These are phyloP conservation scores for Drosophila sordidapex DNA, from an alignment of 2,888 invertebrate genomes.

Conservation along the genomic window DNA sequence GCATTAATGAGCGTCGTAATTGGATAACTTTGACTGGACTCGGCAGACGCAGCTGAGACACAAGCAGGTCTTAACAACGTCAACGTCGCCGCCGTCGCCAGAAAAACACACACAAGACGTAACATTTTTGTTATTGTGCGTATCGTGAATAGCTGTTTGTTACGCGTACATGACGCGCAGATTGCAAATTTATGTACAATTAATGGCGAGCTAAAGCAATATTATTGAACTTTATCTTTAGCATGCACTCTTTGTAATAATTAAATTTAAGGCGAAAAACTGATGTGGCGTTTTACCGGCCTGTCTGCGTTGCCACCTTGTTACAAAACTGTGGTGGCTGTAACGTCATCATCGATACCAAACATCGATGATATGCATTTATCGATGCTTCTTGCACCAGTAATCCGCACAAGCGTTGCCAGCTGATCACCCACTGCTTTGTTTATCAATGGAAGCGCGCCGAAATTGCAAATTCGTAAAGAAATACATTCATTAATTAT, in stretches of 20 bases:
- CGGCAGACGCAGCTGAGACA: constrained; percentile 22
- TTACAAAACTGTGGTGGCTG: neutral
- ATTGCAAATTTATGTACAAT: constrained; percentile 6
- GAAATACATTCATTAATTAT: constrained; percentile 1
- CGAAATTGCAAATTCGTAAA: constrained; percentile 19
- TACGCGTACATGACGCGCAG: constrained; percentile 54
- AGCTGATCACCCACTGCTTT: constrained; percentile 43
- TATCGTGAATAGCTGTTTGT: constrained; percentile 9
- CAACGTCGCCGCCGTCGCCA: constrained; percentile 35
- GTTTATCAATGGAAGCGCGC: constrained; percentile 69
- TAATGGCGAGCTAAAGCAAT: neutral
- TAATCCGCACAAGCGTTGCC: constrained; percentile 1
- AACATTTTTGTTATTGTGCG: constrained; percentile 51
- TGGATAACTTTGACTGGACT: constrained; percentile 87
- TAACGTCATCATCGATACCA: neutral
- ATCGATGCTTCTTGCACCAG: neutral
- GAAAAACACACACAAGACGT: constrained; percentile 51
- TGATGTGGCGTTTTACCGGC: constrained; percentile 82
- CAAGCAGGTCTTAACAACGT: constrained; percentile 20
- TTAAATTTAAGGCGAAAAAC: constrained; percentile 73
- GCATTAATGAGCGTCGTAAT: constrained; percentile 95
- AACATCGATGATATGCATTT: neutral
- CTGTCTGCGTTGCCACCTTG: constrained; percentile 44
- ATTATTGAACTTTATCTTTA: constrained; percentile 9
- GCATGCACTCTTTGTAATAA: constrained; percentile 46